phyloP scores from a whole-genome alignment of 64 coral and sea anemone genomes.

The Montipora foliosa region DNA sequence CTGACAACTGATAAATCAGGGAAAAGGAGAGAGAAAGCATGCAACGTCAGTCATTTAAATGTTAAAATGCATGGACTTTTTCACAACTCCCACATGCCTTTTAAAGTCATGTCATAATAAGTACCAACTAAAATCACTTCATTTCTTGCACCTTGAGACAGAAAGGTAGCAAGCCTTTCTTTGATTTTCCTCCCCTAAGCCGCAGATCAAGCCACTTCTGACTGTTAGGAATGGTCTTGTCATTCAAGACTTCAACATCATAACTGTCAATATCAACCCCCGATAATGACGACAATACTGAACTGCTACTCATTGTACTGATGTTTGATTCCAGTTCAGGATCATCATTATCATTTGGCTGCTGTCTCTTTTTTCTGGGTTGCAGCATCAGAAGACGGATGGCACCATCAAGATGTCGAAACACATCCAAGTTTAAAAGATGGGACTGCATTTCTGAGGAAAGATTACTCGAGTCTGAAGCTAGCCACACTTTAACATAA shows the following conservation, averaged over 20 bases:
- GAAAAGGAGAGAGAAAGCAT: too few relatives aligned
- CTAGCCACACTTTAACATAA: constrained; percentile 92
- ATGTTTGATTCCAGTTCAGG: constrained; percentile 92
- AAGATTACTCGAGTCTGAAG: constrained; percentile 79
- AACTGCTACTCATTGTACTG: constrained; percentile 93
- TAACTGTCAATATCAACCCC: constrained; percentile 88
- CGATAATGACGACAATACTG: constrained; percentile 88
- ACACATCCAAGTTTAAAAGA: constrained; percentile 86
- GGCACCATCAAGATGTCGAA: constrained; percentile 88
- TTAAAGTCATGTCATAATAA: neutral
- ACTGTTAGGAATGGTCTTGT: constrained; percentile 84
- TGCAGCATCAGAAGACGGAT: constrained; percentile 91
- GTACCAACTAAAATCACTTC: constrained; percentile 39
- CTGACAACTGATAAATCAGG: too few relatives aligned
- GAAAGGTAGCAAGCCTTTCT: constrained; percentile 86
- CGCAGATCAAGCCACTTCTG: constrained; percentile 91
- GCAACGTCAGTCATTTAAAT: neutral
- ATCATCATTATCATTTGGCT: constrained; percentile 62
- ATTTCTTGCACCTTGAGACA: constrained; percentile 90
- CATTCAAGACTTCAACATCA: constrained; percentile 83
- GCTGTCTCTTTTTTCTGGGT: constrained; percentile 93
- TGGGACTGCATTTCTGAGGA: constrained; percentile 71
- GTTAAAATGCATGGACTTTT: neutral
- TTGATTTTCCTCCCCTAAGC: constrained; percentile 80
- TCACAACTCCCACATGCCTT: neutral